Percentiles rank a stretch among this genome's conserved stretches.
These are phyloP conservation scores for Charadrius vociferus DNA, from an alignment of 2,113 vertebrate species.

Conservation along the genomic window DNA sequence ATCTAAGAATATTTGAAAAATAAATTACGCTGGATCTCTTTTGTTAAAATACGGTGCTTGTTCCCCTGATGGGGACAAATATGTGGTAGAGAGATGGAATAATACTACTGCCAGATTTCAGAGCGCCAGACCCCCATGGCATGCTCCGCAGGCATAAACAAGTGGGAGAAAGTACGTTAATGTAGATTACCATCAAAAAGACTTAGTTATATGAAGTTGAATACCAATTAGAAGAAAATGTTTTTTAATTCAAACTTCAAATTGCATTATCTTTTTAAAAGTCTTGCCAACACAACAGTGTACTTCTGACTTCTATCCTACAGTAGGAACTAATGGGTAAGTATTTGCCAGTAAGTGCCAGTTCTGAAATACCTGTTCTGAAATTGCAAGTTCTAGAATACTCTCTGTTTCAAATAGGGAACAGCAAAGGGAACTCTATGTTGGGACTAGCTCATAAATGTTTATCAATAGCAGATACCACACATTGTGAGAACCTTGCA, in stretches of 20 bases:
- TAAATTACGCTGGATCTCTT: not conserved
- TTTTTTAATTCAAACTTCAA: not conserved
- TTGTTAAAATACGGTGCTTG: not conserved
- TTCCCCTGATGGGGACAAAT: not conserved
- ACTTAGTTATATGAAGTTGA: not conserved
- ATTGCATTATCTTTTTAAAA: not conserved
- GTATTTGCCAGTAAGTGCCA: not conserved
- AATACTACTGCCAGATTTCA: not conserved
- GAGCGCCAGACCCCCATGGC: not conserved
- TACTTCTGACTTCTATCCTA: not conserved
- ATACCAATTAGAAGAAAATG: not conserved
- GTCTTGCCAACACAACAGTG: not conserved
- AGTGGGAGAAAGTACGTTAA: not conserved
- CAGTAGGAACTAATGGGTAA: not conserved
- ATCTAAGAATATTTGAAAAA: not conserved
- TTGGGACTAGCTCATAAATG: not conserved
- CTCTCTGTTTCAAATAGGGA: not conserved
- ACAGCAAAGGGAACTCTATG: not conserved
- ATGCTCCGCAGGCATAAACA: not conserved
- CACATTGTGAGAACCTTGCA: not conserved
- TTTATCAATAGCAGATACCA: not conserved
- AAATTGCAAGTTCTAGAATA: not conserved
- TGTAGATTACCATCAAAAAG: not conserved
- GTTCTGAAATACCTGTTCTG: not conserved
- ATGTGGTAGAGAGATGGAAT: not conserved